A percentile compares a stretch with the other conserved stretches of the same genome.
These are phyloP conservation scores for Mesembrinibis cayennensis DNA, from an alignment of 2,113 vertebrate genomes.

Conservation along the genomic window DNA sequence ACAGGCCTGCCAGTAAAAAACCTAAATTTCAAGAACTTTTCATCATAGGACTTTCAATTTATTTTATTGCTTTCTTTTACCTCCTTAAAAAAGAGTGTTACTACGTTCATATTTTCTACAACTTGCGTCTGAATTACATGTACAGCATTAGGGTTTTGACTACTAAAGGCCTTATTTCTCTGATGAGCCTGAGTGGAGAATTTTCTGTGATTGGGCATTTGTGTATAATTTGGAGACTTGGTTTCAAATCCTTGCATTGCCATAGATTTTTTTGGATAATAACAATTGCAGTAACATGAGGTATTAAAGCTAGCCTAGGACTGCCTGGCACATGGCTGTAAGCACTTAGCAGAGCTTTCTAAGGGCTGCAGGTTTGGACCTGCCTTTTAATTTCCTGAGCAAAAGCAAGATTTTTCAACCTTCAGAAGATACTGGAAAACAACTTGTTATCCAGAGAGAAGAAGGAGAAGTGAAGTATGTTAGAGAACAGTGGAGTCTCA, in stretches of 20 bases:
- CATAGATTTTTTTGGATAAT: neutral
- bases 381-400: neutral
- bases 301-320: neutral
- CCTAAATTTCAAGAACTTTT: neutral
- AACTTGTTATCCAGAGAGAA: neutral
- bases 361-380: neutral
- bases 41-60: neutral
- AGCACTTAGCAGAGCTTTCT: neutral
- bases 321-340: neutral
- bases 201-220: neutral
- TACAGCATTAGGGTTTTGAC: neutral
- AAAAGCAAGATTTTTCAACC: neutral
- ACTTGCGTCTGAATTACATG: neutral
- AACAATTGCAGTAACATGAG: neutral
- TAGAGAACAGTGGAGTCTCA: neutral
- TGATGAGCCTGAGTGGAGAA: neutral
- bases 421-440: neutral
- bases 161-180: neutral
- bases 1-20: neutral
- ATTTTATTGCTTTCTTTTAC: neutral
- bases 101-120: fast-evolving
- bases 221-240: neutral
- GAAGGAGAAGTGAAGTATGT: neutral
- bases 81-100: neutral
- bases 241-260: neutral